Percentiles rank a stretch among this genome's conserved stretches.
Evolutionary conservation across 2,113 vertebrate species (phyloP).

Genomic region (Siphamia tubifer): DNA sequence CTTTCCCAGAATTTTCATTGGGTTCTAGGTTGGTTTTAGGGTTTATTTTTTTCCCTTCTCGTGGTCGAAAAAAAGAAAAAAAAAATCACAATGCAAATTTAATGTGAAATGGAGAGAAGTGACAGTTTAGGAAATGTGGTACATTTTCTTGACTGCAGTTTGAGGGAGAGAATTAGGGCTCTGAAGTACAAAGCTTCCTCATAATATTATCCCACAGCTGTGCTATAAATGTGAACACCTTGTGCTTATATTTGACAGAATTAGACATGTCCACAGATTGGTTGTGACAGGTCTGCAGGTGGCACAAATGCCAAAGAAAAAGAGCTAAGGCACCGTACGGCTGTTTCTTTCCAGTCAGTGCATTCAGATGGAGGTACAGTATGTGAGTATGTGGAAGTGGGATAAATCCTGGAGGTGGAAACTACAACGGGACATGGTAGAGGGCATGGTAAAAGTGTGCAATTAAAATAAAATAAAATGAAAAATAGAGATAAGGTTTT

Average conservation of each 20-base stretch:
- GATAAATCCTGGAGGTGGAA: background rate
- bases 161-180: conserved; percentile 14
- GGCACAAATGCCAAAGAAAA: conserved; percentile 33
- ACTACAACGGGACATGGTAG: background rate
- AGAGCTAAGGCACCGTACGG: conserved; percentile 5
- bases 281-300: conserved; percentile 52
- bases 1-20: no score
- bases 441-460: background rate
- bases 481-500: background rate
- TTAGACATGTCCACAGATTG: conserved; percentile 52
- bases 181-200: conserved; percentile 17
- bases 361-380: conserved; percentile 1
- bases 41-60: background rate
- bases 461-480: no score
- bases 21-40: background rate
- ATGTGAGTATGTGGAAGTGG: background rate
- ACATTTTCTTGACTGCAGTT: conserved; percentile 15
- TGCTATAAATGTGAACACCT: conserved; percentile 49
- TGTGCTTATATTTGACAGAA: conserved; percentile 42
- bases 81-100: no score
- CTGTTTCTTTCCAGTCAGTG: conserved; percentile 28
- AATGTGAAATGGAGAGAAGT: background rate
- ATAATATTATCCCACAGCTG: conserved; percentile 30
- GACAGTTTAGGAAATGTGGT: background rate
- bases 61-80: background rate